Evolutionary conservation across 2,797 vertebrate species (phyloP).

Genomic region (Enteromius trimaculatus): DNA sequence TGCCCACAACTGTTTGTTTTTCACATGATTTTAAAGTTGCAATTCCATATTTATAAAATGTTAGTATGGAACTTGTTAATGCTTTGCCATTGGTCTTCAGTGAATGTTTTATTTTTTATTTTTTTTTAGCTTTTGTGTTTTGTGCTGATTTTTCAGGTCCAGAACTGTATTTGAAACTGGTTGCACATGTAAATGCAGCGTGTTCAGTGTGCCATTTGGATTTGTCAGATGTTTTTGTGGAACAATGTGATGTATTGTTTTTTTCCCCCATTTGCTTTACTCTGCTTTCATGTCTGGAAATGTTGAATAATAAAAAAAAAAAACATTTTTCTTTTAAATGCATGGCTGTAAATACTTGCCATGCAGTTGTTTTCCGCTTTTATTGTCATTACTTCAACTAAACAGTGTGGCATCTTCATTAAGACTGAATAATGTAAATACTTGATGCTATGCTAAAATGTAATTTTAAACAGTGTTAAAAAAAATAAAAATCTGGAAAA

Average conservation of each 20-base stretch:
- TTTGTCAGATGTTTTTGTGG: slow-evolving; percentile 54
- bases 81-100: slow-evolving; percentile 49
- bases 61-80: slow-evolving; percentile 51
- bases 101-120: slow-evolving; percentile 51
- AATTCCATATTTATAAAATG: slow-evolving; percentile 85
- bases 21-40: slow-evolving; percentile 88
- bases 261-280: slow-evolving; percentile 38
- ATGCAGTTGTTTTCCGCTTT: neutral
- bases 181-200: slow-evolving; percentile 49
- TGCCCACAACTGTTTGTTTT: slow-evolving; percentile 83
- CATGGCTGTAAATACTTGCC: neutral
- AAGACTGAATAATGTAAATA: slow-evolving; percentile 33
- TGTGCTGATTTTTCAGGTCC: slow-evolving; percentile 34
- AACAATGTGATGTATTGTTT: neutral
- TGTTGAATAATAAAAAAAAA: slow-evolving; percentile 46
- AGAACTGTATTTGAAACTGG: slow-evolving; percentile 33
- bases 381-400: neutral
- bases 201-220: slow-evolving; percentile 51
- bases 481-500: neutral
- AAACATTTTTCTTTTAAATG: neutral
- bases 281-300: slow-evolving; percentile 38
- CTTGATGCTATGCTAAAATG: slow-evolving; percentile 2
- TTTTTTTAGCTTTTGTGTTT: slow-evolving; percentile 43
- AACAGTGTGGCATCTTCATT: neutral
- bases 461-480: slow-evolving; percentile 21